Base-by-base conservation (phyloP, 2,888 invertebrate species). In the Sarcophaga subvicina region DNA sequence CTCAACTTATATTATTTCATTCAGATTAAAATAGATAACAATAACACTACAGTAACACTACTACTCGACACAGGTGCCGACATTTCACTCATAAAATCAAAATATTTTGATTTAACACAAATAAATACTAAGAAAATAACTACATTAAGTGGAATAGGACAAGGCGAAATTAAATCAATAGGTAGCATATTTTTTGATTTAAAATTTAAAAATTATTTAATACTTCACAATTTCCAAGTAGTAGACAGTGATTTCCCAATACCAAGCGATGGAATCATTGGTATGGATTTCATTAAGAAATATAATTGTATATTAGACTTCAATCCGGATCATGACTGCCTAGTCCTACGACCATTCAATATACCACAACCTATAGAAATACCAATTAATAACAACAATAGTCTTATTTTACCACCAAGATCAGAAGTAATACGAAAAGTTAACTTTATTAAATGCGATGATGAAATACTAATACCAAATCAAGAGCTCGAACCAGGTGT, bases 401-500 rank as follows among this genome's bases (percentile, higher is more conserved):
- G 6, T 6, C 6, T 37, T 37, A 6, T 37, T 37, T 37, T 37
- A 37, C 37, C 37, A 37, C 6, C 37, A 37, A 37, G 37, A 37
- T 37, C 37, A 37, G 12, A 59, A 59, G 59, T 17, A 59, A 59
- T 59, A 59, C 59, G n/a, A 59, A 59, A 17, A 17, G n/a, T n/a
- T 14, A 59, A 59, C 5, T 17, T 17, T 59, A 59, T n/a, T 12
- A 5, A 59, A 14, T 59, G 59, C 59, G 59, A 59, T 59, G n/a
- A 59, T 14, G 59, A 59, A 59, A 59, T 59, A 14, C 5, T 59
- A 59, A 59, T 59, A n/a, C 63, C 63, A 63, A 63, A 63, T 63
- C 63, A 63, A 63, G 22, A 63, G 22, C 63, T 22, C 20, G 63
- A 22, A 63, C 63, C 63, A 63, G 20, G 63, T n/a, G 63, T 63